Evolutionary conservation across 2,113 vertebrate species (phyloP), one percentile per base, ranked within the genome.

Genomic region (Ailuropoda melanoleuca): DNA sequence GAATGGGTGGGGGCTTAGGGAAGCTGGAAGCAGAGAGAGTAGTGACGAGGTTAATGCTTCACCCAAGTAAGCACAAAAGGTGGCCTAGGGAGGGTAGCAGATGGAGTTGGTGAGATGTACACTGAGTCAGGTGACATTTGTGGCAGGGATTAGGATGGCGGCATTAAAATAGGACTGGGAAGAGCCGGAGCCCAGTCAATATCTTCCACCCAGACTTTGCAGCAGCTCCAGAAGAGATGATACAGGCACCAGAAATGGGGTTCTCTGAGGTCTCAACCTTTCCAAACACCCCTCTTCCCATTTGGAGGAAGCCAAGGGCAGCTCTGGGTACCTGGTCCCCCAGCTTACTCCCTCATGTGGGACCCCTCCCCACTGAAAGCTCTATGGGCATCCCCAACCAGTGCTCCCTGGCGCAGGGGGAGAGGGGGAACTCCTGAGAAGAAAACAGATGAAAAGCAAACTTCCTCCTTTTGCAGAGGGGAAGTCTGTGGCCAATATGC

Each of bases 71-170:
- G 8, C 46, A 62, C 0, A 9, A 24, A 80, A 17, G 21, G 17
- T 34, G 21, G n/a, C 56, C 56, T 29, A 4, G 23, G 29, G 39
- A 87, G 26, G 21, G 62, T 24, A 4, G 18, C 48, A 53, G 72
- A 48, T 0, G 19, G 34, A 26, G 1, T 29, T 15, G 74, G 53
- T n/a, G 19, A 50, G 11, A 12, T 26, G 6, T 13, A 1, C 6
- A 8, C 43, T 72, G 60, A 43, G n/a, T 17, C 24, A 48, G 46
- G 53, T 37, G 60, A 29, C 48, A 60, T 74, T 66, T 39, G 17
- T 12, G 11, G 34, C 37, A 24, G 46, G 37, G 53, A 43, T 17
- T 37, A 18, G 64, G 15, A 2, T 18, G 1, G 11, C 4, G 2
- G 21, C 31, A 56, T 70, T 34, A 56, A 39, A 68, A 37, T 6